Evolutionary conservation across 1,140 invertebrate genomes (phyloP), one percentile per base, ranked within the genome.

Genomic region (Spodoptera frugiperda): DNA sequence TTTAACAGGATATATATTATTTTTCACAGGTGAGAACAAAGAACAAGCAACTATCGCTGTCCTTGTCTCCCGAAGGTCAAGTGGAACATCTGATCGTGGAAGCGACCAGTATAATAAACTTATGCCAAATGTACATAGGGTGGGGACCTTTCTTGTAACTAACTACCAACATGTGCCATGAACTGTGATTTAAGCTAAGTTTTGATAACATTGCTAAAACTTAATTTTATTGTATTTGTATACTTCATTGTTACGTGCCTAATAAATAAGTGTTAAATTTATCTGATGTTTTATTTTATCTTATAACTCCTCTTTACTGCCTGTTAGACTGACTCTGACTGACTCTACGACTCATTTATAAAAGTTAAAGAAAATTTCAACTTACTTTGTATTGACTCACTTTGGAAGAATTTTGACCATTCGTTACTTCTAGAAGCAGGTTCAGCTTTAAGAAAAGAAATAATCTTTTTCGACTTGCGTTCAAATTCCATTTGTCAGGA

Each of bases 81-180:
- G 97, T 98, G 0, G 97, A 98, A 90, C 96, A 97, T 87, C 94
- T 99, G 2, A 99, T 99, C 59, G 95, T 97, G 33, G 98, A 99
- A 95, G 98, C 99, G 2, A 99, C 97, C 2, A 97, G 96, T 90
- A 92, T 98, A 67, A 96, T 97, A 79, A 99, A 99, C 93, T 95
- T 99, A 1, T 98, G 98, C 84, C 97, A 97, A 92, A 99, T 99
- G 99, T 99, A 98, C 88, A 96, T 98, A 77, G 99, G 99, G 10
- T 99, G 99, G 99, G 97, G 97, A 54, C 94, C 98, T 9, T 98
- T 96, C 87, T 91, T 98, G 80, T 98, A 81, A 68, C 14, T n/a
- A 25, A 25, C 15, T 25, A 51, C 19, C 19, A 61, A 44, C 5
- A 10, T n/a, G 15, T 61, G 33, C 33, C 33, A 44, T 17, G 14